A percentile compares a stretch with the other conserved stretches of the same genome.
These are phyloP conservation scores for Hecatera dysodea DNA, from an alignment of 2,888 invertebrate species.

Conservation along the genomic window DNA sequence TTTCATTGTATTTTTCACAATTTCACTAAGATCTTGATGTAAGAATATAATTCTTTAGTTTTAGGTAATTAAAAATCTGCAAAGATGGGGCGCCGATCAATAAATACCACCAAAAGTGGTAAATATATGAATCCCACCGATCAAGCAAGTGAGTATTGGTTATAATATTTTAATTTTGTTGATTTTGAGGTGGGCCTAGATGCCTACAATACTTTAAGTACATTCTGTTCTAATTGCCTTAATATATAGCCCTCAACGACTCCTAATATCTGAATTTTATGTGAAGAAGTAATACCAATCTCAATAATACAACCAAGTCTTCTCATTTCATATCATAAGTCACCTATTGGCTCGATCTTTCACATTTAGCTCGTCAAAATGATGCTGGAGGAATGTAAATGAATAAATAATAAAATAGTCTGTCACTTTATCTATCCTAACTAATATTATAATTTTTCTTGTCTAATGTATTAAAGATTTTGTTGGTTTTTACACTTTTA, in stretches of 20 bases:
- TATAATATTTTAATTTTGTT: constrained; percentile 40
- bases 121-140: constrained; percentile 99
- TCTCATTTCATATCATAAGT: neutral
- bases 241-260: neutral
- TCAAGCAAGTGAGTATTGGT: constrained; percentile 96
- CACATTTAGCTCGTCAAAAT: neutral
- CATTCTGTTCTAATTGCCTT: neutral
- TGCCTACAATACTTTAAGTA: constrained; percentile 10
- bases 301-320: neutral
- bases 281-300: neutral
- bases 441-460: no score
- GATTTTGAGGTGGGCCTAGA: neutral
- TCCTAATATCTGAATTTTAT: neutral
- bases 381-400: no score
- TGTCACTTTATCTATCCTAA: neutral
- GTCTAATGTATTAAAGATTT: no score
- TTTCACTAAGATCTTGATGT: neutral
- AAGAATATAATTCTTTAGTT: constrained; percentile 12
- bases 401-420: no score
- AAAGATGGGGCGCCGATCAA: constrained; percentile 98
- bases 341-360: no score
- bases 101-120: constrained; percentile 99
- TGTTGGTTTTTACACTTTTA: no score
- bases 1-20: constrained; percentile 15
- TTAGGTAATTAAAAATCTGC: constrained; percentile 27